These are phyloP conservation scores for Eupithecia tripunctaria DNA, from an alignment of 2,888 invertebrate genomes.

Conservation along the genomic window DNA sequence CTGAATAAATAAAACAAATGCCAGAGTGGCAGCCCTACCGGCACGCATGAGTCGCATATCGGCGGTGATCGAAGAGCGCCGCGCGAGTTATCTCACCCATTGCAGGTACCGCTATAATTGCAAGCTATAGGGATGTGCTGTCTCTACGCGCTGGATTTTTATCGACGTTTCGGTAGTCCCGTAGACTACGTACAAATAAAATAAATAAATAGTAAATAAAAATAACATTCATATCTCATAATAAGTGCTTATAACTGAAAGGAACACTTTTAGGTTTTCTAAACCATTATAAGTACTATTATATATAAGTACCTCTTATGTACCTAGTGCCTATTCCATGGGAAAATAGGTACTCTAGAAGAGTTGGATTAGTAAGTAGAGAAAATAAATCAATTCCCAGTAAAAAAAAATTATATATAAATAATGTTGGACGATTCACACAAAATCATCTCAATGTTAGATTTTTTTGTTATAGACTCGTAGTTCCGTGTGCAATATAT, in stretches of 20 bases:
- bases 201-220: too few relatives aligned
- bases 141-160: background rate
- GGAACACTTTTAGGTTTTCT: too few relatives aligned
- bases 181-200: background rate
- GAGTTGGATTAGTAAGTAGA: background rate
- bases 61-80: constrained; percentile 64
- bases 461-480: background rate
- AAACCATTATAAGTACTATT: too few relatives aligned
- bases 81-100: constrained; percentile 67
- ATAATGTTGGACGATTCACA: background rate
- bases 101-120: constrained; percentile 68
- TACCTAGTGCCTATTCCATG: background rate
- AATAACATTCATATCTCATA: too few relatives aligned
- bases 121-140: constrained; percentile 32
- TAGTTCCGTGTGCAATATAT: background rate
- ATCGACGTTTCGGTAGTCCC: constrained; percentile 34
- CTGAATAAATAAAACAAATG: background rate
- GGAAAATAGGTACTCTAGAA: background rate
- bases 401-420: background rate
- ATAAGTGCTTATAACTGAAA: too few relatives aligned
- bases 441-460: background rate
- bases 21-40: constrained; percentile 53
- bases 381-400: background rate
- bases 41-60: constrained; percentile 46
- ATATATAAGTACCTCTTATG: too few relatives aligned